Conservation (phyloP, 2,888 invertebrate species). For the Erebia ligea region DNA sequence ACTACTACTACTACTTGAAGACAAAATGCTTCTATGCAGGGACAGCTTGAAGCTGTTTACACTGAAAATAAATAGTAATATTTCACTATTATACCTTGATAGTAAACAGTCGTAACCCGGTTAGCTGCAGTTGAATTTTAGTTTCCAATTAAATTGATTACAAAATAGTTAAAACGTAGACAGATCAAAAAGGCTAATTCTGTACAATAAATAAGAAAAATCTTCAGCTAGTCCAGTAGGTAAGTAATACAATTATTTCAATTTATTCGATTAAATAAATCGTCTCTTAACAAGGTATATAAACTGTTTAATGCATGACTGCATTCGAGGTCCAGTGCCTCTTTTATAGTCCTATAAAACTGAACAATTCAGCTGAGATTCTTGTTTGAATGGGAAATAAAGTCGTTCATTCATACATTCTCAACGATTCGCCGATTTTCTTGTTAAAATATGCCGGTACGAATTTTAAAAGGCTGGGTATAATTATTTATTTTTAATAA, state of each 20-base stretch:
- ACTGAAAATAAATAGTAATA: too few species aligned
- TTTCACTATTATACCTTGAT: too few species aligned
- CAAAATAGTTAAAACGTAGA: too few species aligned
- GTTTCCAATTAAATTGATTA: not conserved
- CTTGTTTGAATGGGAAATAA: conserved; percentile 24
- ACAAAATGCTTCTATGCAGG: too few species aligned
- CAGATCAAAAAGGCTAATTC: too few species aligned
- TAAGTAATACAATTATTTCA: conserved; percentile 9
- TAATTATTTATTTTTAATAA: not conserved
- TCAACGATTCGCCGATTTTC: conserved; percentile 12
- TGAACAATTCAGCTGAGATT: conserved; percentile 30
- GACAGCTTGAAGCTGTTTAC: too few species aligned
- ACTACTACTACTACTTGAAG: too few species aligned
- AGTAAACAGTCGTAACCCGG: too few species aligned
- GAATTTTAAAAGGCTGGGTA: not conserved
- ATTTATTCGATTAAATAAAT: conserved; percentile 18
- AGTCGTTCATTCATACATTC: conserved; percentile 16
- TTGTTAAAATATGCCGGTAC: conserved; percentile 11
- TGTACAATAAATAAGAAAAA: not conserved
- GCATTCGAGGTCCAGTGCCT: conserved; percentile 31
- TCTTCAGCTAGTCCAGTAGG: not conserved
- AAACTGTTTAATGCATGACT: conserved; percentile 32
- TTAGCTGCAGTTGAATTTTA: not conserved
- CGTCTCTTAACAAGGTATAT: conserved; percentile 29
- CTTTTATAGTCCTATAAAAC: conserved; percentile 32